Base-by-base conservation (phyloP, 2,797 vertebrate genomes). In the Kryptolebias ocellatus region DNA sequence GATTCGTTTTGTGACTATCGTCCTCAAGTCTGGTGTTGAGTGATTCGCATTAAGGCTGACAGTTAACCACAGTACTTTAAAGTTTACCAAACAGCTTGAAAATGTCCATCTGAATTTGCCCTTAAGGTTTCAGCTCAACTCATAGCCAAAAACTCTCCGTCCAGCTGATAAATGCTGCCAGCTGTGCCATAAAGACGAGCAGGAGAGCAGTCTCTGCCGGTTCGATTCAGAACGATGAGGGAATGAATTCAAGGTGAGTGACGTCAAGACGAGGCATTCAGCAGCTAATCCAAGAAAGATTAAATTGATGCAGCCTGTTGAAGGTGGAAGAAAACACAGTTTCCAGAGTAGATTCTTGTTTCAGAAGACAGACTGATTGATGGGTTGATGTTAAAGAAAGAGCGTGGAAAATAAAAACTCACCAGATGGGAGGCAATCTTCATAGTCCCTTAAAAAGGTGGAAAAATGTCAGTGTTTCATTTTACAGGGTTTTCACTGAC, bases 81-180 rank as follows among this genome's bases (percentile, higher is more conserved):
- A 50, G 44, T 64, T 74, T 24, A 51, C 16, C 20, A 11, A 31
- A 66, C 70, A 65, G 31, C 65, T 45, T 66, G 34, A 62, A 5
- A 60, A 63, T 24, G 57, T 55, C 37, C 0, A 1, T 53, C 51
- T 42, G 51, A 64, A 54, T 46, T 65, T n/a, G 7, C 17, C 34
- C 59, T 58, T 17, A 15, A 44, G 51, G 58, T 37, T 66, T 18
- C 52, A 16, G 70, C 42, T 63, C 29, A 4, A 18, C 37, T 57
- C 53, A 20, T 27, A 42, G 45, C 9, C 31, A 27, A 0, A 18
- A 29, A 34, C 56, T 46, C 42, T 51, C 29, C 1, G 4, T 64
- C 4, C 69, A 60, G 49, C 15, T 37, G 24, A 28, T 83, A 86
- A 89, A 81, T 4, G 67, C 45, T 86, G 72, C 84, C 87, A 89